Base-by-base conservation (phyloP, 2,113 vertebrate genomes). In the Pteronura brasiliensis region DNA sequence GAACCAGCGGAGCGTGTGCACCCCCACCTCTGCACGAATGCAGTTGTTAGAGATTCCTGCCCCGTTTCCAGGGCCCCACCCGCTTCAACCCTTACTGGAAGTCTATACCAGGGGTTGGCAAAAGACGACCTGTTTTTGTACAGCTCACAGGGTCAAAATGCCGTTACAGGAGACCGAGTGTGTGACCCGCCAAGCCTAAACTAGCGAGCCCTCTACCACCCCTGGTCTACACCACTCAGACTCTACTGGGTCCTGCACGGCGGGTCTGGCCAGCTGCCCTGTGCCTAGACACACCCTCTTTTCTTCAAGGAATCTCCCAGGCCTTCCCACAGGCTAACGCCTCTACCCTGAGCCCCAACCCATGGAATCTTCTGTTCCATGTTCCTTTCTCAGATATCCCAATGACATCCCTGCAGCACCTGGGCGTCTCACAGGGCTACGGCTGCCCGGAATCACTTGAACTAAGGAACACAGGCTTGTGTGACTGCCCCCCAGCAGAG, bases 1-100 rank as follows among this genome's bases (percentile, higher is more conserved):
- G 17, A 80, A 20, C 39, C 18, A 17, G 44, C 0, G 2, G 3
- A 21, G 2, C 27, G 4, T 1, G 6, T 20, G 76, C 29, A 2
- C 42, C 29, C 2, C 59, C 7, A 12, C 20, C 29, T 83, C 23
- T 77, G 57, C 13, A 11, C 61, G 74, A 23, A 21, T 11, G 17
- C 29, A 4, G 8, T 39, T 5, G n/a, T 61, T 1, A 21, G 86
- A 29, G 3, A 42, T 55, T 63, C n/a, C 55, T 25, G 55, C 21
- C 15, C 72, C 36, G 12, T 44, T 34, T 34, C 27, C 36, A 18
- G 69, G 61, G 15, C 31, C 72, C 67, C 27, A 39, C 31, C 2
- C 25, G 7, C 61, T 27, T 63, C 61, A 92, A 39, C 34, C 23
- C 76, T 83, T 20, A 9, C 52, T n/a, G 7, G 27, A 17, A 17